Percentiles rank a stretch among this genome's conserved stretches.
phyloP scores from a whole-genome alignment of 1,140 invertebrate genomes.

The Calephelis nemesis region DNA sequence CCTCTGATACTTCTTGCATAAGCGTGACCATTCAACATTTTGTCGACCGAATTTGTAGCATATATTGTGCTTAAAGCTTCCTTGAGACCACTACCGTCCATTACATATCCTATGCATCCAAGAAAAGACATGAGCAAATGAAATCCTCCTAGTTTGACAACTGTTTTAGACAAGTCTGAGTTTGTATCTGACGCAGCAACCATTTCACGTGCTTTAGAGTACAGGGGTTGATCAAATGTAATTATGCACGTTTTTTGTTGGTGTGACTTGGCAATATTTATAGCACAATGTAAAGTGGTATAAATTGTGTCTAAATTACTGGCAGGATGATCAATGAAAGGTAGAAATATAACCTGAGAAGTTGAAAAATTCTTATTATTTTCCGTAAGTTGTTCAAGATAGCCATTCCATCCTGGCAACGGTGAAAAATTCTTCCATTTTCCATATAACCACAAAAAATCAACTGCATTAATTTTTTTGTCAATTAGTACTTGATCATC shows the following conservation, averaged over 20 bases:
- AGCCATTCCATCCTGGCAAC: constrained; percentile 46
- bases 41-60: constrained; percentile 52
- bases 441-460: constrained; percentile 48
- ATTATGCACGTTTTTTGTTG: constrained; percentile 40
- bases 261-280: constrained; percentile 36
- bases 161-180: constrained; percentile 43
- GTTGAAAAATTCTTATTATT: constrained; percentile 34
- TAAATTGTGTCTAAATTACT: constrained; percentile 46
- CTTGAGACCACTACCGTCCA: constrained; percentile 61
- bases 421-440: constrained; percentile 39
- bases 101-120: constrained; percentile 54
- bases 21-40: constrained; percentile 56
- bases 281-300: constrained; percentile 44
- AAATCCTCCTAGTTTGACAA: constrained; percentile 57
- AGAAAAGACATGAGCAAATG: constrained; percentile 60
- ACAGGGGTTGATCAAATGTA: constrained; percentile 66
- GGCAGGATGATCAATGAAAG: constrained; percentile 57
- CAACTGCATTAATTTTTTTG: constrained; percentile 36
- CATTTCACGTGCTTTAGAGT: constrained; percentile 69
- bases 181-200: constrained; percentile 42
- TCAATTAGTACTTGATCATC: constrained; percentile 39
- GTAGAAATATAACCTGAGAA: constrained; percentile 54
- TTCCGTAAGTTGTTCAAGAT: constrained; percentile 34
- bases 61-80: constrained; percentile 51
- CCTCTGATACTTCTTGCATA: constrained; percentile 53